Evolutionary conservation across 2,888 invertebrate genomes (phyloP).

Genomic region (Heliconius hortense): DNA sequence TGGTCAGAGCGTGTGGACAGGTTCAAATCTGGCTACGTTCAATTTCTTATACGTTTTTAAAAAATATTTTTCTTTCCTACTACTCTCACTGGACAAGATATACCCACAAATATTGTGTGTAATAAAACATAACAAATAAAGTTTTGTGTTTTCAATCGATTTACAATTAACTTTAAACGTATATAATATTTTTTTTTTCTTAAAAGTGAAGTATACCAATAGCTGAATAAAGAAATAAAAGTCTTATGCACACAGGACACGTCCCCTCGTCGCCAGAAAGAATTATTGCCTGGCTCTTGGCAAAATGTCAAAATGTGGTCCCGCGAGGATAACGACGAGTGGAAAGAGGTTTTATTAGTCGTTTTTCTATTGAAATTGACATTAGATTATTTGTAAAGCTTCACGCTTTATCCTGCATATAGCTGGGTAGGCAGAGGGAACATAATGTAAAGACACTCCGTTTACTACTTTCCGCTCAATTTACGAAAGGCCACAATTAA

Average conservation of each 20-base stretch:
- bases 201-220: neutral
- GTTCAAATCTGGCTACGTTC: too few relatives aligned
- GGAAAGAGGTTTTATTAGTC: constrained; percentile 23
- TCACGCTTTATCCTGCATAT: neutral
- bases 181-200: neutral
- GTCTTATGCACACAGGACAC: constrained; percentile 26
- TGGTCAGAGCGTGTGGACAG: too few relatives aligned
- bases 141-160: neutral
- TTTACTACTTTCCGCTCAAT: too few relatives aligned
- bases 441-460: too few relatives aligned
- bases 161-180: neutral
- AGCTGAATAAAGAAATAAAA: constrained; percentile 2
- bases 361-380: constrained; percentile 15
- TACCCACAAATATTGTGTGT: neutral
- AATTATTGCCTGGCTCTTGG: constrained; percentile 44
- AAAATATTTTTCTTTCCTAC: too few relatives aligned
- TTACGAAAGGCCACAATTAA: too few relatives aligned
- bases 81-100: neutral
- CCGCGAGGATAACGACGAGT: constrained; percentile 23
- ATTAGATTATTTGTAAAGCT: neutral
- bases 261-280: constrained; percentile 41
- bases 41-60: too few relatives aligned
- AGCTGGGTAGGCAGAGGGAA: too few relatives aligned
- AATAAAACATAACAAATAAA: neutral
- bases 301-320: constrained; percentile 44